Percentiles rank a stretch among this genome's conserved stretches.
phyloP scores from a whole-genome alignment of 2,797 vertebrate species.

The Mormyrus proboscirostris region DNA sequence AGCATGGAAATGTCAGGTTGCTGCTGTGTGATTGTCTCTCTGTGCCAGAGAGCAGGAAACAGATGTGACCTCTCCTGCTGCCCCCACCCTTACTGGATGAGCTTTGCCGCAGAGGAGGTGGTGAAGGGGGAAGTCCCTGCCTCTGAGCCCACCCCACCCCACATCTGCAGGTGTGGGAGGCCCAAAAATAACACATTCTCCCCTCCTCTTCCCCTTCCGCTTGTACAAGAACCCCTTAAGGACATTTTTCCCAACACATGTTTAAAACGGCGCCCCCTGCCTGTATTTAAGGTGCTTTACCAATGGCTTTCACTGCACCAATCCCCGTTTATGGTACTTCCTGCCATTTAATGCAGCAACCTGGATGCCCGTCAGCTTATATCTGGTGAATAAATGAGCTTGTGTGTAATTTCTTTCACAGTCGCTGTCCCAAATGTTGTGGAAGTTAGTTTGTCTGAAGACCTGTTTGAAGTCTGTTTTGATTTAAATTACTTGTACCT shows the following conservation, averaged over 20 bases:
- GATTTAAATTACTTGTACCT: neutral
- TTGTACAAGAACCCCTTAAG: neutral
- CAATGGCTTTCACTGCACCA: neutral
- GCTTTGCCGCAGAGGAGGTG: neutral
- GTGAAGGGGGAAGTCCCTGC: neutral
- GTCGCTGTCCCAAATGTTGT: neutral
- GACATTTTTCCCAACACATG: neutral
- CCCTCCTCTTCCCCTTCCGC: neutral
- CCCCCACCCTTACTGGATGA: conserved; percentile 13
- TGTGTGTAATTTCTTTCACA: neutral
- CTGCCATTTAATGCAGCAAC: neutral
- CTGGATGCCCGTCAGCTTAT: neutral
- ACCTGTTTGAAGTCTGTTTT: neutral
- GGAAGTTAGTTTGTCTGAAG: neutral
- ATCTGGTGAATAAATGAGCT: neutral
- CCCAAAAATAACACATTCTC: conserved; percentile 14
- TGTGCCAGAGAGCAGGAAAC: conserved; percentile 35
- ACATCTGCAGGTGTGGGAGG: neutral
- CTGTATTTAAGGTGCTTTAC: neutral
- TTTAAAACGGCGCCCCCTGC: neutral
- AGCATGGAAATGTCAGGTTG: conserved; percentile 24
- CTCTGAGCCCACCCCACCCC: neutral
- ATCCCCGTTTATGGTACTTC: neutral
- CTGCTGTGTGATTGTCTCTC: neutral
- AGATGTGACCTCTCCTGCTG: conserved; percentile 23